Conservation (phyloP, 1,140 invertebrate genomes). For the Nilaparvata lugens region DNA sequence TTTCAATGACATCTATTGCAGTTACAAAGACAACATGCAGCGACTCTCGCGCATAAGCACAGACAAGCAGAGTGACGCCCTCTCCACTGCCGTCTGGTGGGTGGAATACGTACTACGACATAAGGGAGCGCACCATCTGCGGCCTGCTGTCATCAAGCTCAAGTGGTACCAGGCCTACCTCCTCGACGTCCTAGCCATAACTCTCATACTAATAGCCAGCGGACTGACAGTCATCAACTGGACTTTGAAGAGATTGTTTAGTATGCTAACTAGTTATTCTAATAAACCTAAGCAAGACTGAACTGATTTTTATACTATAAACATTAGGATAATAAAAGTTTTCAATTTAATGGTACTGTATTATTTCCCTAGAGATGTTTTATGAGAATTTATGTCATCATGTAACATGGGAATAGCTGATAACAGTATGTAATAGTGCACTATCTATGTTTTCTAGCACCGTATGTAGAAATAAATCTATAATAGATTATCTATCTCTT, state of each 20-base stretch:
- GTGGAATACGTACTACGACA: slow-evolving; percentile 50
- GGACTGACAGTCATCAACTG: neutral
- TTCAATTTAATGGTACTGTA: no score
- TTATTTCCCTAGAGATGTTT: no score
- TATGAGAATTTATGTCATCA: no score
- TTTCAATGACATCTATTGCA: neutral
- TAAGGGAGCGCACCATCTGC: slow-evolving; percentile 44
- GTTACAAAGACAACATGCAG: neutral
- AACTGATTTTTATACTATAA: neutral
- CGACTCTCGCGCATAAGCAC: neutral
- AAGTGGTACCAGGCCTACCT: slow-evolving; percentile 48
- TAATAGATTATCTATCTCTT: no score
- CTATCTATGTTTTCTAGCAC: no score
- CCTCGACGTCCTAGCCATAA: slow-evolving; percentile 36
- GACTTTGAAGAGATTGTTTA: neutral
- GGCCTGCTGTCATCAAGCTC: slow-evolving; percentile 43
- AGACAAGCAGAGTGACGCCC: neutral
- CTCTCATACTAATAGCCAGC: neutral
- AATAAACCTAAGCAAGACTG: neutral
- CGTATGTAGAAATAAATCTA: no score
- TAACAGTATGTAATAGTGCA: no score
- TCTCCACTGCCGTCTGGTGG: slow-evolving; percentile 44
- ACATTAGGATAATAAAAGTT: neutral
- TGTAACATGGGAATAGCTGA: no score
- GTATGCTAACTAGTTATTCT: neutral